Evolutionary conservation across 2,113 vertebrate genomes (phyloP).

Genomic region (Microtus oregoni): DNA sequence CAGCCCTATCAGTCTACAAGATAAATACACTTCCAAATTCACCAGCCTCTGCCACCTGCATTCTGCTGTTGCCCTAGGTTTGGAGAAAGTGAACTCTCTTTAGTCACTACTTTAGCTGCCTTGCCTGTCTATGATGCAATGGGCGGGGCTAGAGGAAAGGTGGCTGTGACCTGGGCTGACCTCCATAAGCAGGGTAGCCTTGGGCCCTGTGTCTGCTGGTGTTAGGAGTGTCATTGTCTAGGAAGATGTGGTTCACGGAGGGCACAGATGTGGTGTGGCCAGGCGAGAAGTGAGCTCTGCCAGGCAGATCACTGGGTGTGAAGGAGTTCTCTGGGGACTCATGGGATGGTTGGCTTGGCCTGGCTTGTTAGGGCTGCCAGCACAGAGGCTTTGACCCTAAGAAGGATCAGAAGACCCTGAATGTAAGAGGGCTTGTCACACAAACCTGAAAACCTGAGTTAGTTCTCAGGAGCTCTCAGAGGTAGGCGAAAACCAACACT

Average conservation of each 20-base stretch:
- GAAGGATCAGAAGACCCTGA: neutral
- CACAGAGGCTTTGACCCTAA: neutral
- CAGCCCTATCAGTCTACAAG: neutral
- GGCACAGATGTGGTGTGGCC: neutral
- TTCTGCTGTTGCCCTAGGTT: neutral
- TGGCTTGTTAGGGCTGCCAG: neutral
- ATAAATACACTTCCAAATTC: neutral
- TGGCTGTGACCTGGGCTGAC: neutral
- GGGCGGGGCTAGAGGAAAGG: neutral
- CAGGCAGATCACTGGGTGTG: no score
- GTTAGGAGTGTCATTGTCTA: neutral
- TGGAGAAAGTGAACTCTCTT: neutral
- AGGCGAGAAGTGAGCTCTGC: neutral
- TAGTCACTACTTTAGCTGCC: neutral
- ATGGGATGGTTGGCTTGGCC: no score
- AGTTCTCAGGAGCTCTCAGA: neutral
- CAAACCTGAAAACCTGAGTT: neutral
- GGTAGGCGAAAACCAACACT: neutral
- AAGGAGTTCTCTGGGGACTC: neutral
- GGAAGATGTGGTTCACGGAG: neutral
- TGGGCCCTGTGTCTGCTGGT: neutral
- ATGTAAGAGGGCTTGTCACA: neutral
- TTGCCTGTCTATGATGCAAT: neutral
- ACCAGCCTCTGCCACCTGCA: neutral
- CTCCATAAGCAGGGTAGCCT: neutral